Conservation (phyloP, 2,797 vertebrate species). For the Sebastes steindachneri region DNA sequence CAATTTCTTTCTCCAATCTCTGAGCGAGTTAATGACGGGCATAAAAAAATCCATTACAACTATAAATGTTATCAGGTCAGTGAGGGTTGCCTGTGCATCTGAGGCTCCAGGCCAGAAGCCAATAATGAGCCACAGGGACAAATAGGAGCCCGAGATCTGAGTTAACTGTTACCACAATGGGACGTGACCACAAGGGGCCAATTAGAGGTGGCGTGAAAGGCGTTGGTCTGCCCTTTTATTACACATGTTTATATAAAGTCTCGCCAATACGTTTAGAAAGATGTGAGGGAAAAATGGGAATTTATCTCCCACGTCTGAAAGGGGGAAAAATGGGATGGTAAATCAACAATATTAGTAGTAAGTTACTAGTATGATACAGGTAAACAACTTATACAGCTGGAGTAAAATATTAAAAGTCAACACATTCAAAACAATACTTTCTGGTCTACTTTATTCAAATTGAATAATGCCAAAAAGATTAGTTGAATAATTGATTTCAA, state of each 20-base stretch:
- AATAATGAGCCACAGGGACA: conserved; percentile 62
- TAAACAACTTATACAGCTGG: not conserved
- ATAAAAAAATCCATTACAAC: conserved; percentile 90
- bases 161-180: conserved; percentile 53
- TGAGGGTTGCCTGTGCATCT: conserved; percentile 75
- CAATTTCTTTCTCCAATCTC: conserved; percentile 81
- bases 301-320: not conserved
- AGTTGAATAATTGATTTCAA: not conserved
- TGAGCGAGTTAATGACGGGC: conserved; percentile 84
- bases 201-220: conserved; percentile 21
- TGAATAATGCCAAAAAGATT: not conserved
- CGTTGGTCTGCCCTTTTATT: not conserved
- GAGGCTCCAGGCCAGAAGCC: conserved; percentile 59
- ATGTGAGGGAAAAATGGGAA: not conserved
- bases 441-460: not conserved
- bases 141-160: conserved; percentile 57
- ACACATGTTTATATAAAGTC: conserved; percentile 30
- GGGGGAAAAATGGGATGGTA: not conserved
- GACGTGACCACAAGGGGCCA: conserved; percentile 29
- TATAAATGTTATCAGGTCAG: conserved; percentile 90
- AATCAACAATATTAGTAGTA: not conserved
- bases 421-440: not conserved
- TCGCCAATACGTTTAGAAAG: not conserved
- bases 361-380: not conserved
- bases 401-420: not conserved